Evolutionary conservation across 2,888 invertebrate species (phyloP).

Genomic region (Dinocampus coccinellae): DNA sequence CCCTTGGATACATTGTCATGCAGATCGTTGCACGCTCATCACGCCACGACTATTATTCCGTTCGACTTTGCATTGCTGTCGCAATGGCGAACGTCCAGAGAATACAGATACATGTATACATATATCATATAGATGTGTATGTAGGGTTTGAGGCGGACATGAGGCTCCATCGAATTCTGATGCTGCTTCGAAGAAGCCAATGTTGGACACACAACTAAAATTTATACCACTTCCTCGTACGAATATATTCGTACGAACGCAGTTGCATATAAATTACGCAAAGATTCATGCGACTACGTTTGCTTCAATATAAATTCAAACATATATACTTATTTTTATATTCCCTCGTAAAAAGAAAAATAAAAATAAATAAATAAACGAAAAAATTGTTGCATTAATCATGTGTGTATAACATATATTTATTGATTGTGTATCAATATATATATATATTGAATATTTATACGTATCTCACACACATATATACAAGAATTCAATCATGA

Average conservation of each 20-base stretch:
- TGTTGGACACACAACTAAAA: slow-evolving; percentile 12
- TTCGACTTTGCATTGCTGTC: slow-evolving; percentile 29
- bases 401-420: neutral
- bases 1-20: slow-evolving; percentile 31
- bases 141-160: neutral
- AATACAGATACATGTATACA: slow-evolving; percentile 7
- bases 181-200: slow-evolving; percentile 10
- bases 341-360: neutral
- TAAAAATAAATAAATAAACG: too few species aligned
- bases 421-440: too few species aligned
- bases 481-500: too few species aligned
- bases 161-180: neutral
- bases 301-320: neutral
- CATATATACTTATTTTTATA: slow-evolving; percentile 2
- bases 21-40: slow-evolving; percentile 26
- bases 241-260: slow-evolving; percentile 6
- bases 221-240: slow-evolving; percentile 25
- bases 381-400: slow-evolving; percentile 17
- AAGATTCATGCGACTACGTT: slow-evolving; percentile 10
- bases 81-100: slow-evolving; percentile 15
- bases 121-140: neutral
- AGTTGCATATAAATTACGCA: slow-evolving; percentile 12
- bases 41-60: slow-evolving; percentile 25
- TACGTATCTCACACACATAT: too few species aligned
- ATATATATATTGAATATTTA: too few species aligned